phyloP scores from a whole-genome alignment of 2,888 invertebrate species.

The Dicyrtomina minuta region DNA sequence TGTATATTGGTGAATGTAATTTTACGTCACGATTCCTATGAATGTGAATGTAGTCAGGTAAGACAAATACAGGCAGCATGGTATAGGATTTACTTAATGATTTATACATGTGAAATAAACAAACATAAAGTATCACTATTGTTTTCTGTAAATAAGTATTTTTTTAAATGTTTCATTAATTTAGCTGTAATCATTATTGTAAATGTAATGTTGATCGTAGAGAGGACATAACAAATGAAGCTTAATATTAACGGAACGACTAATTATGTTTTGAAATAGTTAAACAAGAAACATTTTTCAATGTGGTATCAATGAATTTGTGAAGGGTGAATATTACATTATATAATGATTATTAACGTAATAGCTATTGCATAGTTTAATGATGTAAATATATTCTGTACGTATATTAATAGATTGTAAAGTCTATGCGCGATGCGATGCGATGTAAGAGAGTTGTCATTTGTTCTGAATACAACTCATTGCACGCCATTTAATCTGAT shows the following conservation, averaged over 20 bases:
- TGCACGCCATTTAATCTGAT: slow-evolving; percentile 22
- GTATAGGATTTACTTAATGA: too few relatives aligned
- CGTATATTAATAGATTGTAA: not conserved
- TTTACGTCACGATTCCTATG: too few relatives aligned
- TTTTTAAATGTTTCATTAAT: too few relatives aligned
- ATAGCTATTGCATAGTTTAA: not conserved
- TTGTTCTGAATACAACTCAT: slow-evolving; percentile 1
- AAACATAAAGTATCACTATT: too few relatives aligned
- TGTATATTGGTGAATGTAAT: too few relatives aligned
- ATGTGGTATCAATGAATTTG: not conserved
- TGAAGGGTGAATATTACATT: not conserved
- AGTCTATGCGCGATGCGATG: not conserved
- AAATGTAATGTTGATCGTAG: too few relatives aligned
- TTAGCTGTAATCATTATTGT: too few relatives aligned
- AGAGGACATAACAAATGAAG: not conserved
- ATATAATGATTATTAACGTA: not conserved
- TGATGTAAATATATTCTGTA: not conserved
- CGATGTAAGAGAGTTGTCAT: not conserved
- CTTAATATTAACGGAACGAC: not conserved
- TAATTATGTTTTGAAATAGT: not conserved
- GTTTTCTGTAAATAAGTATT: too few relatives aligned
- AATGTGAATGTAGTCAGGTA: too few relatives aligned
- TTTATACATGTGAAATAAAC: too few relatives aligned
- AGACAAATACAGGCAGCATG: too few relatives aligned
- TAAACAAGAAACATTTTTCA: not conserved